Percentiles rank a stretch among this genome's conserved stretches.
These are phyloP conservation scores for Erebia ligea DNA, from an alignment of 2,888 invertebrate genomes.

Conservation along the genomic window DNA sequence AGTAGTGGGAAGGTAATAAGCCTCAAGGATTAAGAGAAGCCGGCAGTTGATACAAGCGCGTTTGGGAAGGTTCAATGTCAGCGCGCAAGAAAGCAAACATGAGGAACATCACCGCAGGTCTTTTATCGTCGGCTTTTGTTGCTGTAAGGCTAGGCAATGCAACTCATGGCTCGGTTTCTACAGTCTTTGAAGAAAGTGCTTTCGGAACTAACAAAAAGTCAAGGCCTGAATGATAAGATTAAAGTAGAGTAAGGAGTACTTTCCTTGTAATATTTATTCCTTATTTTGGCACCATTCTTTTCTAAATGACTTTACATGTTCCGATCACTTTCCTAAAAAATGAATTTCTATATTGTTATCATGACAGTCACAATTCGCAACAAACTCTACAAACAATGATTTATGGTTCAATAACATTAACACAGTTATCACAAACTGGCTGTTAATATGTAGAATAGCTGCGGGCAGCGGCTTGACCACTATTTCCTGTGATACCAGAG, in stretches of 20 bases:
- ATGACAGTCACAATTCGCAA: constrained; percentile 23
- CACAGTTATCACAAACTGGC: constrained; percentile 46
- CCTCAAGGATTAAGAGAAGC: too few relatives aligned
- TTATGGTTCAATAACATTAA: constrained; percentile 48
- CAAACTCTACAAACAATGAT: constrained; percentile 36
- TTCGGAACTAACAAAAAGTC: too few relatives aligned
- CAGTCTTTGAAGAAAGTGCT: too few relatives aligned
- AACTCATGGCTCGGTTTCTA: too few relatives aligned
- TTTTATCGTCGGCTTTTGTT: too few relatives aligned
- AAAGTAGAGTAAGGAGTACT: not conserved
- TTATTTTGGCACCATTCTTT: not conserved
- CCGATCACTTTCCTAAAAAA: not conserved
- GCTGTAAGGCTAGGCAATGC: too few relatives aligned
- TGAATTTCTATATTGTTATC: constrained; percentile 12
- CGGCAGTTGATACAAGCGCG: too few relatives aligned
- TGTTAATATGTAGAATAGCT: constrained; percentile 53
- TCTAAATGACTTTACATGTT: not conserved
- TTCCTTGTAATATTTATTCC: not conserved
- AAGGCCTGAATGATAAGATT: too few relatives aligned
- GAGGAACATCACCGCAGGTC: too few relatives aligned
- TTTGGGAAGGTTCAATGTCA: too few relatives aligned
- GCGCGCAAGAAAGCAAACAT: too few relatives aligned
- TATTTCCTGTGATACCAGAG: constrained; percentile 67
- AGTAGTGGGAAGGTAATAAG: too few relatives aligned
- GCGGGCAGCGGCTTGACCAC: constrained; percentile 57